Base-by-base conservation (phyloP, 2,888 invertebrate species). In the Rhagonycha lutea region DNA sequence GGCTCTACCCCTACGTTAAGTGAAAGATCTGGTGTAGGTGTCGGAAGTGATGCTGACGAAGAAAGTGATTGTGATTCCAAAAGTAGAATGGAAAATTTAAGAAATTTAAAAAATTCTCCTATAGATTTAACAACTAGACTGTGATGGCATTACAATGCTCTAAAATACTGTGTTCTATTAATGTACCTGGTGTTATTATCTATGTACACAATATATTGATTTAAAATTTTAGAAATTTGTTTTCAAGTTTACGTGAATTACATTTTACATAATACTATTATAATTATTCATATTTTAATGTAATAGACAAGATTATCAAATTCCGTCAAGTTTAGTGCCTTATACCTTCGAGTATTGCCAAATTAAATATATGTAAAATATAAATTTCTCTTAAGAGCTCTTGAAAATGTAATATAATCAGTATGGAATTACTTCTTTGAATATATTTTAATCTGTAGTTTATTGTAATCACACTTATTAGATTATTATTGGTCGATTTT, bases 101-200 rank as follows among this genome's bases (percentile, higher is more conserved):
- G 90, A 69, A 79, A 85, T 72, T 89, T 90, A 80, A 82, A 88
- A 80, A 87, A 88, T 2, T 86, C 87, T 18, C 92, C 92, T 18
- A 86, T 92, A 79, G 92, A 92, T 86, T 89, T 94, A 82, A 94
- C 93, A 79, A 93, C 93, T 83, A 93, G 92, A 89, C 92, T 93
- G 85, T 93, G 90, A 92, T 83, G 80, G 47, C 14, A 65, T 10
- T 65, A 65, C 23, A 24, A 62, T 71, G 14, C 68, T 47, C 32
- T 24, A 65, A 65, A 83, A 83, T 82, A 78, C 79, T 82, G 84
- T 84, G 83, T 84, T 84, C 83, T 79, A 74, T 75, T 78, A 79
- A 81, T 82, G 83, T 84, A 83, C 83, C 84, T 83, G 81, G 80
- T 80, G 80, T 79, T 62, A 62, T 65, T 12, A 65, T 65, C 26